These are phyloP conservation scores for Drosophila leontia DNA, from an alignment of 1,140 invertebrate species.

Conservation along the genomic window DNA sequence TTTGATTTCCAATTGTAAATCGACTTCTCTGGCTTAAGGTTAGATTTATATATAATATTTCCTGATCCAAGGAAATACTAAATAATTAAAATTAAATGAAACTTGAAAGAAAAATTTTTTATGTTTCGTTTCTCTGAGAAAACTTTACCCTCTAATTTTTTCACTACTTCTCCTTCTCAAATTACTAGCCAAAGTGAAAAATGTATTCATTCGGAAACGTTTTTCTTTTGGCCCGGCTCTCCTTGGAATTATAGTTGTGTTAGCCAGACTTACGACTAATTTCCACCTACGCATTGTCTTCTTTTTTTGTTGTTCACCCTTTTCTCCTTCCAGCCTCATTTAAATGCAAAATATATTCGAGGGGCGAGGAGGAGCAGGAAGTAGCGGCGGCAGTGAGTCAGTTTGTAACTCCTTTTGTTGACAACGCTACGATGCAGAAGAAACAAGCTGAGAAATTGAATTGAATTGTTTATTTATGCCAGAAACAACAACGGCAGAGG, in stretches of 20 bases:
- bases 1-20: not conserved
- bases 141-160: not conserved
- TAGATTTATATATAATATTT: too few species aligned
- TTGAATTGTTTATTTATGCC: slow-evolving; percentile 84
- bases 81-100: not conserved
- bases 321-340: slow-evolving; percentile 45
- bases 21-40: too few species aligned
- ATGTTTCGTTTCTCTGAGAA: not conserved
- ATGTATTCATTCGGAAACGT: slow-evolving; percentile 39
- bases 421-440: slow-evolving; percentile 50
- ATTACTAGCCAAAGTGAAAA: not conserved
- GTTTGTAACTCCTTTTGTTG: slow-evolving; percentile 75
- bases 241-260: slow-evolving; percentile 62
- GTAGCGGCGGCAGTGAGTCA: slow-evolving; percentile 15
- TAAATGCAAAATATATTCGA: slow-evolving; percentile 77
- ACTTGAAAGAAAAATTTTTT: too few species aligned
- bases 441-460: slow-evolving; percentile 67
- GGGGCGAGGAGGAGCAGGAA: slow-evolving; percentile 5
- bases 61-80: not conserved
- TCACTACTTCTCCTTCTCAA: not conserved
- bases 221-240: slow-evolving; percentile 16
- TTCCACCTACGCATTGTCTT: slow-evolving; percentile 68
- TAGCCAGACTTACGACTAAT: slow-evolving; percentile 63
- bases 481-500: slow-evolving; percentile 24
- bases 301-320: slow-evolving; percentile 9